These are phyloP conservation scores for Mylabris sibirica DNA, from an alignment of 2,888 invertebrate genomes.

Conservation along the genomic window DNA sequence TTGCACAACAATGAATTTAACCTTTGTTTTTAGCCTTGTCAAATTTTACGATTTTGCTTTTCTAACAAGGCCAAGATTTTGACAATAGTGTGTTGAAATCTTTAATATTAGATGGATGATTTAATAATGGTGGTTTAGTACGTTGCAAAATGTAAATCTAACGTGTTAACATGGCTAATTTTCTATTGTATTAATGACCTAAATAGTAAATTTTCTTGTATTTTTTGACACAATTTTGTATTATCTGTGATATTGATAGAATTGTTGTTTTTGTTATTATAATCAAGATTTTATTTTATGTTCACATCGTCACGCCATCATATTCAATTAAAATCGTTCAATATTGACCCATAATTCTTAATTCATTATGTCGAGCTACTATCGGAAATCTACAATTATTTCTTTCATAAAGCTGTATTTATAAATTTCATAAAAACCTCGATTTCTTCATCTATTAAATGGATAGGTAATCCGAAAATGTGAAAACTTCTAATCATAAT, in stretches of 20 bases:
- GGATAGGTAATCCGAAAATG: no score
- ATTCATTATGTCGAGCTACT: no score
- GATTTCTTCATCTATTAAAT: no score
- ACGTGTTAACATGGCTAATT: neutral
- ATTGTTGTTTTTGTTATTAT: neutral
- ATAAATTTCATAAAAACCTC: no score
- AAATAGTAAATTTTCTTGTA: neutral
- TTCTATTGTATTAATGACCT: constrained; percentile 8
- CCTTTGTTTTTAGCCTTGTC: neutral
- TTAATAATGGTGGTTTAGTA: no score
- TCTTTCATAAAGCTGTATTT: no score
- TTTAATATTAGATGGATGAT: neutral
- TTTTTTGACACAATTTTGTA: neutral
- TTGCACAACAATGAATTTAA: neutral
- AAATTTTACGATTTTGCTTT: neutral
- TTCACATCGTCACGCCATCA: no score
- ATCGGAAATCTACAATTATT: no score
- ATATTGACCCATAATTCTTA: no score
- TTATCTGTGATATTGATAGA: neutral
- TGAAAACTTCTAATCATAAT: no score
- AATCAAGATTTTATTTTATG: neutral
- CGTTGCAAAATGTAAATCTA: neutral
- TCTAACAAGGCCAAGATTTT: constrained; percentile 1
- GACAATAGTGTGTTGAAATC: neutral
- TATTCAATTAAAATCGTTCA: no score